Conservation (phyloP, 1,140 invertebrate genomes). For the Orussus abietinus region DNA sequence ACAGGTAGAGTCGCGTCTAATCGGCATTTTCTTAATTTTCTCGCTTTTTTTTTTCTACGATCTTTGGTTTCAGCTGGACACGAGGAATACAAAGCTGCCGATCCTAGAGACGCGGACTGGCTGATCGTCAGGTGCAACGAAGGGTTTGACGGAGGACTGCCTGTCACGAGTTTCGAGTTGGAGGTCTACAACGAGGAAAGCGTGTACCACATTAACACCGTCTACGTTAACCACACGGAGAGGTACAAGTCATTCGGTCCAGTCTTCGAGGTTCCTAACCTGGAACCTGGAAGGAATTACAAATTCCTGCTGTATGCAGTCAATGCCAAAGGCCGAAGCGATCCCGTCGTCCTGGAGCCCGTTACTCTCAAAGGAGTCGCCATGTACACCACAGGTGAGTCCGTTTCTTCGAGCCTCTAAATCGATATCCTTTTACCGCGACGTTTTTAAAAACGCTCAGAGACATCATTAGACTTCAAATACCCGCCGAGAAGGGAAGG, state of each 20-base stretch:
- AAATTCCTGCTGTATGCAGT: constrained; percentile 72
- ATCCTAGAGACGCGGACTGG: constrained; percentile 64
- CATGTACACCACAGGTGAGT: constrained; percentile 51
- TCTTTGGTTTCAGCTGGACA: constrained; percentile 24
- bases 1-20: constrained; percentile 30
- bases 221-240: constrained; percentile 36
- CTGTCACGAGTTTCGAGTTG: constrained; percentile 77
- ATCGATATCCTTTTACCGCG: too few relatives aligned
- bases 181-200: constrained; percentile 60
- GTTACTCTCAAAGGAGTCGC: constrained; percentile 77
- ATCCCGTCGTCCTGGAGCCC: constrained; percentile 73
- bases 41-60: background rate
- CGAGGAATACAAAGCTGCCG: constrained; percentile 71
- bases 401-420: too few relatives aligned
- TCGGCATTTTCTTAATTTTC: background rate
- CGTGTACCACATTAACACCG: constrained; percentile 37
- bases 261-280: constrained; percentile 67
- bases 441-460: too few relatives aligned
- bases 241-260: constrained; percentile 53
- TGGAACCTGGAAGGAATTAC: constrained; percentile 73
- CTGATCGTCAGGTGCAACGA: constrained; percentile 76
- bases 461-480: too few relatives aligned
- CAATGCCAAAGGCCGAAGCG: constrained; percentile 80
- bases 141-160: constrained; percentile 80
- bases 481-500: too few relatives aligned